A percentile compares a stretch with the other conserved stretches of the same genome.
Evolutionary conservation across 1,140 invertebrate species (phyloP).

Genomic region (Drosophila ficusphila): DNA sequence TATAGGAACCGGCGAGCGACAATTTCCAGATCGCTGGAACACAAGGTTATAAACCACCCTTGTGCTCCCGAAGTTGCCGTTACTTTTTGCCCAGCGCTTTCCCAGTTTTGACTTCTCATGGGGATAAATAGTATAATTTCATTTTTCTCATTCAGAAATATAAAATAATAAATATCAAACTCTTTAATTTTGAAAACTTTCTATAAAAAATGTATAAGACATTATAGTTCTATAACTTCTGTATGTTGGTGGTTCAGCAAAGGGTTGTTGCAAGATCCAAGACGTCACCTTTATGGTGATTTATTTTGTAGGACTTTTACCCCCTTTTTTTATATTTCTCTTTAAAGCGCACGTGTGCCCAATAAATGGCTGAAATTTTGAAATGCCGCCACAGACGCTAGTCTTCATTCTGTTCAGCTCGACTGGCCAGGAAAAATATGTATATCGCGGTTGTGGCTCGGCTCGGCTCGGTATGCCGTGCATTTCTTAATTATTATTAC

Average conservation of each 20-base stretch:
- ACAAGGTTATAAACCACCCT: constrained; percentile 25
- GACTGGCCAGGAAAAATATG: constrained; percentile 27
- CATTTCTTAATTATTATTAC: constrained; percentile 79
- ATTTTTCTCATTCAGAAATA: no score
- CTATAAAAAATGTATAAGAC: no score
- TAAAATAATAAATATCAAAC: not conserved
- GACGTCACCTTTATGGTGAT: not conserved
- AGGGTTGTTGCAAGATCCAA: not conserved
- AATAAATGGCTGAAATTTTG: constrained; percentile 61
- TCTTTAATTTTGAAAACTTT: no score
- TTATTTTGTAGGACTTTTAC: not conserved
- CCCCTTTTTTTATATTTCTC: not conserved
- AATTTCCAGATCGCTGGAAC: constrained; percentile 68
- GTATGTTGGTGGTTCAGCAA: not conserved
- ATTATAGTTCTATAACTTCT: not conserved
- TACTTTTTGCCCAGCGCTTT: constrained; percentile 32
- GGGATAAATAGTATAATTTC: no score
- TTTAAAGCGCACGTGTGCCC: constrained; percentile 58
- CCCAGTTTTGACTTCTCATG: not conserved
- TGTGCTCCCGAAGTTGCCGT: constrained; percentile 27
- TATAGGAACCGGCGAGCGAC: constrained; percentile 44
- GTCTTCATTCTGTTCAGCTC: constrained; percentile 65
- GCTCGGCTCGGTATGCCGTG: constrained; percentile 53
- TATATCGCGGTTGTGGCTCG: not conserved
- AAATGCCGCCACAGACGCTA: constrained; percentile 48